Base-by-base conservation (phyloP, 2,113 vertebrate species). In the Tragulus kanchil region DNA sequence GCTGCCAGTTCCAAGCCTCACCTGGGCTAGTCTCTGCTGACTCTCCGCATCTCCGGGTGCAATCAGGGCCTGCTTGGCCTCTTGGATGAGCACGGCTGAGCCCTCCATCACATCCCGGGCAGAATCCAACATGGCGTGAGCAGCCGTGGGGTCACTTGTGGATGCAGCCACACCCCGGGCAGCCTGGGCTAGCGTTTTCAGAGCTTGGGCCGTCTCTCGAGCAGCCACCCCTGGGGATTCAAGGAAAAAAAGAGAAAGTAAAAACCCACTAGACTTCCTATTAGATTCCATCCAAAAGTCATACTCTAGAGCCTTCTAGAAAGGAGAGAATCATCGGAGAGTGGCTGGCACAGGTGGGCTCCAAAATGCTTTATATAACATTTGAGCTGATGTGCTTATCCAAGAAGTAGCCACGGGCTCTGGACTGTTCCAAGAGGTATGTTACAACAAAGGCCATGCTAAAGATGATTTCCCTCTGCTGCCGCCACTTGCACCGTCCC, bases 21-120 rank as follows among this genome's bases (percentile, higher is more conserved):
- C 99, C 99, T 99, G 99, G 26, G 99, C 99, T 85, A 99, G 98
- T 89, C 99, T 99, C 98, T 99, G 99, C 96, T 99, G 99, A 94
- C 99, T 99, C 98, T 99, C 99, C 0, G 99, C 99, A 65, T 99
- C 99, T 28, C 99, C 99, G 0, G 99, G 99, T 31, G 99, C 99
- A 69, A 99, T 99, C 97, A 99, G 98, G 28, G 99, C 99, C 98
- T 99, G 99, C 97, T 99, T 99, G 15, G 99, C 99, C 98, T 99
- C 99, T 7, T 99, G 99, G 95, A 99, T 99, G 87, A 99, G 99
- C 99, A 99, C 99, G 50, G 99, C 99, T 0, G 99, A 99, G 89
- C 99, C 99, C 95, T 99, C 99, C 99, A 99, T 99, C 87, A 99
- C 99, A 9, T 99, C 99, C 85, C 99, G 98, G 36, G 99, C 99